Evolutionary conservation across 1,140 invertebrate genomes (phyloP), one percentile per base, ranked within the genome.

Genomic region (Lepidurus packardi): DNA sequence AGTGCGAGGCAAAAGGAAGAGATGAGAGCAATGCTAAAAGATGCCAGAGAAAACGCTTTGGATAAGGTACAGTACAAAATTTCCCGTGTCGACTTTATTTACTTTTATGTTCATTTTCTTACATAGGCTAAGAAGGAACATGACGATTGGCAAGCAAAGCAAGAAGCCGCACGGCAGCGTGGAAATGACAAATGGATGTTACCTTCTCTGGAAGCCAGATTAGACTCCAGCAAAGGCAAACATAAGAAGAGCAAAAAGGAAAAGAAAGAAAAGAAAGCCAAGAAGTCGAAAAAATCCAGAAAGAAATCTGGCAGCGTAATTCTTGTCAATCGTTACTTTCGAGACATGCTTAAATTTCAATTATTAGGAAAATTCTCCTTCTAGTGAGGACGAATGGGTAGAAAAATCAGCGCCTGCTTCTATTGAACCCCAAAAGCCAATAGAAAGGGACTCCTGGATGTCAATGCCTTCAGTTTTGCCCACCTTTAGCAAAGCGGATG

Each of bases 301-400:
- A 78, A 43, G 1, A 47, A 53, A 16, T 78, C 77, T 34, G 45
- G 16, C 16, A 78, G 74, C 80, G 25, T 21, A 78, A 41, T 25
- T 9, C 16, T 53, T 47, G 25, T 24, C 16, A 6, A 74, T 1
- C 78, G 78, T 77, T 74, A 77, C 13, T 21, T 41, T 8, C 73
- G 74, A 11, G 3, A 34, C 3, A 80, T 75, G 43, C 74, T 77
- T 24, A 44, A 76, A 4, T 74, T n/a, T 24, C 73, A 43, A 84
- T 81, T 80, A 3, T 73, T 79, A 78, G 73, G 41, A 78, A 78
- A 16, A 80, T 81, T 45, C 82, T 79, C 53, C 45, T 16, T 80
- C 74, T 7, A 81, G 83, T 41, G 80, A 82, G 43, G 85, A 87
- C 78, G 85, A 88, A 83, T 90, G 89, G 88, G 85, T 89, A 24